Evolutionary conservation across 2,888 invertebrate species (phyloP).

Genomic region (Anoplius nigerrimus): DNA sequence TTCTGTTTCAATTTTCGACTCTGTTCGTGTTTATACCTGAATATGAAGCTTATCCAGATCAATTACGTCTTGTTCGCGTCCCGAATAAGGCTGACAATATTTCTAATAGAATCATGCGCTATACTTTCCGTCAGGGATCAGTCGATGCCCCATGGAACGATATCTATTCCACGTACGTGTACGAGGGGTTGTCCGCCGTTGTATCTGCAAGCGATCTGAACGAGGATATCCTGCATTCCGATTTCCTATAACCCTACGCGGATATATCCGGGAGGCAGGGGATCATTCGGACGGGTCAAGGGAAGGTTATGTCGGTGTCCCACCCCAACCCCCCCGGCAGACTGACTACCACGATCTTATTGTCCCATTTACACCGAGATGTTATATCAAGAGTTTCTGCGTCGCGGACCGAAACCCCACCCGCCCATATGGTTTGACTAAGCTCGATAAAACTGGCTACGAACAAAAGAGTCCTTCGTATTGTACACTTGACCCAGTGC

Average conservation of each 20-base stretch:
- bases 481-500: too few relatives aligned
- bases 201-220: slow-evolving; percentile 46
- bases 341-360: slow-evolving; percentile 30
- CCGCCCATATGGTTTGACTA: slow-evolving; percentile 1
- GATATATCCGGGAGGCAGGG: slow-evolving; percentile 17
- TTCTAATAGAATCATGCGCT: too few relatives aligned
- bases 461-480: neutral
- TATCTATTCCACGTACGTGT: slow-evolving; percentile 41
- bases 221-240: slow-evolving; percentile 45
- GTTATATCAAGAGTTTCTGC: slow-evolving; percentile 24
- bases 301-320: slow-evolving; percentile 20
- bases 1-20: too few relatives aligned
- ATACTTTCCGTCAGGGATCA: too few relatives aligned
- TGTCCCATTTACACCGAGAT: slow-evolving; percentile 50
- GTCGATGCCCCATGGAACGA: too few relatives aligned
- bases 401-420: neutral
- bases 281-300: slow-evolving; percentile 12
- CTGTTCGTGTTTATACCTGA: too few relatives aligned
- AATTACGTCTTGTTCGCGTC: too few relatives aligned
- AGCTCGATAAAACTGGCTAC: slow-evolving; percentile 9
- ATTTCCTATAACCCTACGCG: slow-evolving; percentile 40
- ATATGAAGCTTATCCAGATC: too few relatives aligned
- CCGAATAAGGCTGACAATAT: too few relatives aligned
- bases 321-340: slow-evolving; percentile 2
- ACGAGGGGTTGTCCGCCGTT: slow-evolving; percentile 37